Conservation (phyloP, 2,888 invertebrate genomes). For the Alloscopus bannaensis region DNA sequence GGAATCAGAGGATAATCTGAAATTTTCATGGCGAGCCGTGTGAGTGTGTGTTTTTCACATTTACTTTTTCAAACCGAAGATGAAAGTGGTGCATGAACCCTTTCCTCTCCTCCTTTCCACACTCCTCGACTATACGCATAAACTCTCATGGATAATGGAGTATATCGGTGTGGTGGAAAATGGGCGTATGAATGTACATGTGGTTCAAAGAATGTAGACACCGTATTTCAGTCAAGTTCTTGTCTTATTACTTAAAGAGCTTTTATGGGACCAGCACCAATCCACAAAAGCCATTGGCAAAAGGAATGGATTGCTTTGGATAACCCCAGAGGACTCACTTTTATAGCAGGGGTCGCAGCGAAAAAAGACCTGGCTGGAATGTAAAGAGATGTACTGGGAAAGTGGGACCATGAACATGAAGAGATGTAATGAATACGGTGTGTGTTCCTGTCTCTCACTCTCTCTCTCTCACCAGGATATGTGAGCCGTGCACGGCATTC, state of each 20-base stretch:
- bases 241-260: constrained; percentile 58
- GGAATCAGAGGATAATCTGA: constrained; percentile 18
- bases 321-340: constrained; percentile 60
- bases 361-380: constrained; percentile 36
- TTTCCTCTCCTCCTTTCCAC: not conserved
- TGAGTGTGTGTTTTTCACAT: no score
- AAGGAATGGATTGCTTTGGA: constrained; percentile 53
- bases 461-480: no score
- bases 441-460: no score
- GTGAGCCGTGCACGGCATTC: no score
- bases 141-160: no score
- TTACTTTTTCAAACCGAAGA: constrained; percentile 19
- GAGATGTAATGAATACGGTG: constrained; percentile 38
- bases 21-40: constrained; percentile 1
- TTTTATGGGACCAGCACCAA: constrained; percentile 54
- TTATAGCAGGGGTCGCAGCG: constrained; percentile 44
- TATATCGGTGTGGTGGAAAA: no score
- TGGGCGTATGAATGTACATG: not conserved
- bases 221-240: constrained; percentile 47
- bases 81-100: constrained; percentile 16
- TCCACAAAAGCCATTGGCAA: constrained; percentile 56
- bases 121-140: no score
- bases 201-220: constrained; percentile 44
- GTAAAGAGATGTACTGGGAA: constrained; percentile 23
- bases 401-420: constrained; percentile 24